Percentiles rank a stretch among this genome's conserved stretches.
Evolutionary conservation across 2,888 invertebrate species (phyloP).

Genomic region (Shargacucullia verbasci): DNA sequence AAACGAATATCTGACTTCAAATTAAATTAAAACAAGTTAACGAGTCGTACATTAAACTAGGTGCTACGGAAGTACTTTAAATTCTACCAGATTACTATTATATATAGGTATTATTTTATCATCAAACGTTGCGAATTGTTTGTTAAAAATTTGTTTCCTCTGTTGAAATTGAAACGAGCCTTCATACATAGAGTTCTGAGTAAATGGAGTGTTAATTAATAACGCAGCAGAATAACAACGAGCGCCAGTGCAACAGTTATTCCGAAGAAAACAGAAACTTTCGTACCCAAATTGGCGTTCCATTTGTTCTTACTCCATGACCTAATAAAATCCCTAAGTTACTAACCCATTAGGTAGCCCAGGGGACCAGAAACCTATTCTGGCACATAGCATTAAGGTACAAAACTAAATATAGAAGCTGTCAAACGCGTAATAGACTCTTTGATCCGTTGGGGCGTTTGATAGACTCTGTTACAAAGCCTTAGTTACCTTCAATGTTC

Average conservation of each 20-base stretch:
- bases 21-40: background rate
- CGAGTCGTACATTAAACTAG: too few species aligned
- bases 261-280: too few species aligned
- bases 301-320: background rate
- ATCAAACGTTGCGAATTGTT: too few species aligned
- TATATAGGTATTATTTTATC: too few species aligned
- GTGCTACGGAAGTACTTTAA: too few species aligned
- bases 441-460: constrained; percentile 49
- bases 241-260: too few species aligned
- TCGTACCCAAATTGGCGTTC: background rate
- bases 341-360: background rate
- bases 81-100: too few species aligned
- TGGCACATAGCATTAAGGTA: background rate
- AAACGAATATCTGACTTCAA: constrained; percentile 31
- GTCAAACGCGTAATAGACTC: constrained; percentile 50
- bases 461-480: constrained; percentile 39
- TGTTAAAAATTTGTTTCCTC: too few species aligned
- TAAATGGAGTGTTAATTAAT: too few species aligned
- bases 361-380: background rate
- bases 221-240: too few species aligned
- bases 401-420: constrained; percentile 25
- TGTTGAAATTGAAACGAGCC: too few species aligned
- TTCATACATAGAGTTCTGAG: too few species aligned
- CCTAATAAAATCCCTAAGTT: constrained; percentile 9
- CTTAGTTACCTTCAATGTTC: constrained; percentile 19